Evolutionary conservation across 2,113 vertebrate genomes (phyloP).

Genomic region (Sphaerodactylus townsendi): DNA sequence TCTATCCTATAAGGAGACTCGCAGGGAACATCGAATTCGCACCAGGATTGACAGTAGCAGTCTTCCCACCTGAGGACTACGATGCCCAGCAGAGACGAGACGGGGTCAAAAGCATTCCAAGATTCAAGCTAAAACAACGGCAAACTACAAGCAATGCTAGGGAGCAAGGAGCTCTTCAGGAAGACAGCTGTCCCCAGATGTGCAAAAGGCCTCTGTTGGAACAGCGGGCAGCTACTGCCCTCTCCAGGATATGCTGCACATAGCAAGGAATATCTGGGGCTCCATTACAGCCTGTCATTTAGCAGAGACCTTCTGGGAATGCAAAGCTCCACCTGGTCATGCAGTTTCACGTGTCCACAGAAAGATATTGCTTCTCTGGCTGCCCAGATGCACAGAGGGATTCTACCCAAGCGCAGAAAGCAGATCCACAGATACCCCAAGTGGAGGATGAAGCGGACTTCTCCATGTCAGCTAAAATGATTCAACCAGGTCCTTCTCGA

Average conservation of each 20-base stretch:
- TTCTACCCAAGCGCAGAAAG: conserved; percentile 25
- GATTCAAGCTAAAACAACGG: conserved; percentile 33
- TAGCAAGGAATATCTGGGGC: conserved; percentile 48
- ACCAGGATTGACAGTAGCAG: no score
- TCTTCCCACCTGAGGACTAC: not conserved
- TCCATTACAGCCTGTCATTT: conserved; percentile 31
- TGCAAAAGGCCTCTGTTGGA: conserved; percentile 11
- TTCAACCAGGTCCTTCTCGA: no score
- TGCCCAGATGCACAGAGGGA: conserved; percentile 38
- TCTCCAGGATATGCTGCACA: conserved; percentile 64
- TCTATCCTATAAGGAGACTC: no score
- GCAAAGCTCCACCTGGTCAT: conserved; percentile 32
- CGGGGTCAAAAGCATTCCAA: conserved; percentile 34
- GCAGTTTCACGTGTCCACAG: conserved; percentile 34
- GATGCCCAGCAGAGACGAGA: conserved; percentile 7
- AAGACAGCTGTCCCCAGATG: not conserved
- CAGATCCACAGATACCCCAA: not conserved
- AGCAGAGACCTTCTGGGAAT: conserved; percentile 39
- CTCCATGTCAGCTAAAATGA: not conserved
- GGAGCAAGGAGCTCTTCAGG: conserved; percentile 30
- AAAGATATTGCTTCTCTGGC: conserved; percentile 26
- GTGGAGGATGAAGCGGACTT: not conserved
- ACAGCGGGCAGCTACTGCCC: conserved; percentile 72
- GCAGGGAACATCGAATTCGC: not conserved
- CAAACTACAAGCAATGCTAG: conserved; percentile 15